These are phyloP conservation scores for Eonycteris spelaea DNA, from an alignment of 2,113 vertebrate species.

Conservation along the genomic window DNA sequence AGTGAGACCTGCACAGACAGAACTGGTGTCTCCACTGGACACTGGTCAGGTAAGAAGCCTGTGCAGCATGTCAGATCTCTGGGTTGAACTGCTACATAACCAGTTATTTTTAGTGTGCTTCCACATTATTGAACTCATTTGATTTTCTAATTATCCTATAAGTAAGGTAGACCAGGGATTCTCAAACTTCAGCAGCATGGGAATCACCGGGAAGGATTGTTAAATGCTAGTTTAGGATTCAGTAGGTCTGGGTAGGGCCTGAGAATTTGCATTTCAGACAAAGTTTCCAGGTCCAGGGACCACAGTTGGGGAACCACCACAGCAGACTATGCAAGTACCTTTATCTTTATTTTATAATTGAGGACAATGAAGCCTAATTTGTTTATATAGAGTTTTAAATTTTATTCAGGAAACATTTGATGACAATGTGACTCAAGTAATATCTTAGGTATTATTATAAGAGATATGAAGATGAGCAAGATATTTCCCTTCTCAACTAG, in stretches of 20 bases:
- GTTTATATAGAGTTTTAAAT: neutral
- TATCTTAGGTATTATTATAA: neutral
- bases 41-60: constrained; percentile 93
- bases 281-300: neutral
- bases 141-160: neutral
- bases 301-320: neutral
- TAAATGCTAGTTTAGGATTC: neutral
- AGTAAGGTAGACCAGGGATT: neutral
- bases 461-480: neutral
- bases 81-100: neutral
- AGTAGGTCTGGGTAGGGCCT: neutral
- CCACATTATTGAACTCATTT: constrained; percentile 37
- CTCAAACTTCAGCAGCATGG: neutral
- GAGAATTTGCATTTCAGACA: constrained; percentile 14
- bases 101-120: neutral
- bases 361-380: neutral
- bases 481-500: neutral
- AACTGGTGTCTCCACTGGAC: constrained; percentile 91
- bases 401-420: constrained; percentile 32
- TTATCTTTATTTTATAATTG: neutral
- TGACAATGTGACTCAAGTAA: neutral
- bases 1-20: constrained; percentile 96
- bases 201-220: neutral
- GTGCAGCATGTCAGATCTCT: neutral
- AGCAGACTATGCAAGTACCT: neutral